Base-by-base conservation (phyloP, 2,113 vertebrate species). In the Hyperopisus bebe region DNA sequence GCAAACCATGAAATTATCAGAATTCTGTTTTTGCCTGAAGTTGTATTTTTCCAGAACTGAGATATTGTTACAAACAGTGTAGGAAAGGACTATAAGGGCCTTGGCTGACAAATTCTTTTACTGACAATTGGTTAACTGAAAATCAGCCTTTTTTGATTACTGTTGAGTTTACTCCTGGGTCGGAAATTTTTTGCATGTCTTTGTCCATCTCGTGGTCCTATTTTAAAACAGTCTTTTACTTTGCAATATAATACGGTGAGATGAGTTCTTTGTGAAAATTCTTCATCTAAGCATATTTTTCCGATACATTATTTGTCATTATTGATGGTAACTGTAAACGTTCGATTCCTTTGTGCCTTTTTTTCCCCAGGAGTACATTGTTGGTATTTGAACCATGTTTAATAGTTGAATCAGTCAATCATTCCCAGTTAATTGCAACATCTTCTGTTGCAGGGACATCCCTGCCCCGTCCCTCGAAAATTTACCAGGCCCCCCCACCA, bases 121-220 rank as follows among this genome's bases (percentile, higher is more conserved):
- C 10, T 42, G 58, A 58, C 51, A 90, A 70, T 2, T 70, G 42
- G 46, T 47, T 84, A 70, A 58, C 21, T 87, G 8, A 11, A 31
- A 51, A 0, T 90, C 27, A 42, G 17, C 9, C 17, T 66, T 83
- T 77, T 90, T 90, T 50, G n/a, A 90, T 92, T 87, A 35, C 84
- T 70, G 39, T 77, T 31, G 42, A 62, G 8, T 89, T 90, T 89
- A 74, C 53, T 90, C 48, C 84, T 39, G 88, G 87, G 46, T 27
- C 84, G 24, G 11, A 42, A 44, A 51, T 90, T 55, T 90, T 55
- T 90, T 66, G n/a, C 83, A 48, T 88, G 90, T 88, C 31, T n/a
- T 44, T 10, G 46, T n/a, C 21, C 19, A 47, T 19, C 82, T 84
- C 3, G 42, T 24, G 7, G 44, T 84, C 9, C 39, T 46, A 24